Percentiles rank a stretch among this genome's conserved stretches.
phyloP scores from a whole-genome alignment of 2,113 vertebrate genomes.

The Brachypteracias leptosomus region DNA sequence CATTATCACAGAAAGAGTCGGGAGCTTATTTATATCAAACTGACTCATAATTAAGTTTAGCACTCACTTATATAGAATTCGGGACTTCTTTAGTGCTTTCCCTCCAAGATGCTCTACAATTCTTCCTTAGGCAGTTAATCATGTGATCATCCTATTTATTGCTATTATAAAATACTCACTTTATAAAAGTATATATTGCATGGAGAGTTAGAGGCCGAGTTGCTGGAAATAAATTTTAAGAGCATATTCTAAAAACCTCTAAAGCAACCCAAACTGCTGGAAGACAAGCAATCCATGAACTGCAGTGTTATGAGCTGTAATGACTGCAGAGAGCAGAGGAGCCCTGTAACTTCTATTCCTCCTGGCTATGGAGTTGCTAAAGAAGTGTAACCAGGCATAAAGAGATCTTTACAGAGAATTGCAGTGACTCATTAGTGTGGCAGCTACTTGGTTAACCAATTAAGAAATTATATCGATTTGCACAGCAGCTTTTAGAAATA shows the following conservation, averaged over 20 bases:
- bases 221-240: not conserved
- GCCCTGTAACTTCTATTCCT: not conserved
- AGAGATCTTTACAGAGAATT: not conserved
- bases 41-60: not conserved
- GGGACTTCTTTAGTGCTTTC: not conserved
- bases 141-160: not conserved
- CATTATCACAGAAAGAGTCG: not conserved
- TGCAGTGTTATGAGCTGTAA: not conserved
- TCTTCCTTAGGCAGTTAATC: not conserved
- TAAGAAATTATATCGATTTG: conserved; percentile 15
- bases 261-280: not conserved
- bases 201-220: not conserved
- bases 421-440: not conserved
- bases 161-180: not conserved
- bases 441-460: conserved; percentile 19
- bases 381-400: not conserved
- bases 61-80: not conserved
- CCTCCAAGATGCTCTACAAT: not conserved
- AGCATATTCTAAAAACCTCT: not conserved
- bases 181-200: not conserved
- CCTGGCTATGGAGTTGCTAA: not conserved
- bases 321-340: not conserved
- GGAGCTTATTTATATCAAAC: not conserved
- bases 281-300: not conserved
- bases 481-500: not conserved